These are phyloP conservation scores for Rhinella marina DNA, from an alignment of 2,797 vertebrate genomes.

Conservation along the genomic window DNA sequence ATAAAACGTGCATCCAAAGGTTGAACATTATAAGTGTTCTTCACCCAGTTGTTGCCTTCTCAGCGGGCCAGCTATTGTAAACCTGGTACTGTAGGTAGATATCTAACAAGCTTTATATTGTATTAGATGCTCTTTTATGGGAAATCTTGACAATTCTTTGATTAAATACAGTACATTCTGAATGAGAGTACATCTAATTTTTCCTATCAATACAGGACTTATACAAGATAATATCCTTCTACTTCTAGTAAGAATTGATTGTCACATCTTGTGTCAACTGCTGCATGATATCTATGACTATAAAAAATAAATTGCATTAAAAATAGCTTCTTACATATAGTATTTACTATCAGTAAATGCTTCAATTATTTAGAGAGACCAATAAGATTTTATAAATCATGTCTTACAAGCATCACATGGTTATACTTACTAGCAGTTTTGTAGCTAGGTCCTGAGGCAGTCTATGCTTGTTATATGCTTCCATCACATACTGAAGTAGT, in stretches of 20 bases:
- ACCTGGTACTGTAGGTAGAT: neutral
- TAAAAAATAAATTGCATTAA: neutral
- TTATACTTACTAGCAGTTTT: conserved; percentile 89
- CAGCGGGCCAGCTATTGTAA: neutral
- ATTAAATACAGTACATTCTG: neutral
- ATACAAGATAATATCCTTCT: too few species aligned
- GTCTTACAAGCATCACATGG: conserved; percentile 27
- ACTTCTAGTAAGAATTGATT: neutral
- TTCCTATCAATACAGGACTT: too few species aligned
- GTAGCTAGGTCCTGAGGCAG: conserved; percentile 93
- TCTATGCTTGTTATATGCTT: conserved; percentile 89
- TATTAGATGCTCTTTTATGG: neutral
- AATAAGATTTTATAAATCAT: neutral
- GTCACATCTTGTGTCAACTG: neutral
- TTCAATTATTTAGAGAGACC: neutral
- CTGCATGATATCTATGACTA: neutral
- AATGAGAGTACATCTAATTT: too few species aligned
- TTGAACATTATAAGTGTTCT: neutral
- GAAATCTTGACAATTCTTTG: neutral
- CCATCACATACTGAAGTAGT: conserved; percentile 85
- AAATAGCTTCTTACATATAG: neutral
- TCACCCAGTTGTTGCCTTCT: neutral
- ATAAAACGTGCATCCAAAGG: neutral
- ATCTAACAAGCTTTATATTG: too few species aligned
- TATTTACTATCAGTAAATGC: neutral